Conservation (phyloP, 1,140 invertebrate species). For the Triops longicaudatus region DNA sequence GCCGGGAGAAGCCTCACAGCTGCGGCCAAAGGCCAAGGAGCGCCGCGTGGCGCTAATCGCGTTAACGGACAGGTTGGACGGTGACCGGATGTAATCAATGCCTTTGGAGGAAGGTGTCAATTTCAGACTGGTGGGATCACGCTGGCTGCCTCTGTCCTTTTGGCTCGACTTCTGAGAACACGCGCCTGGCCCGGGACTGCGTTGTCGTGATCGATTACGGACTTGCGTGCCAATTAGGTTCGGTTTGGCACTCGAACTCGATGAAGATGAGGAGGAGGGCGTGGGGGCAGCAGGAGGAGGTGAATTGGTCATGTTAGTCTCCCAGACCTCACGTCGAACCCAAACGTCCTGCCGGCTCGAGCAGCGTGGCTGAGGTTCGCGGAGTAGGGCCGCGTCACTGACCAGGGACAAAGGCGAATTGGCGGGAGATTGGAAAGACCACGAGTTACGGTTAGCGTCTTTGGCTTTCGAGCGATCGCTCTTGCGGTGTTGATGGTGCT, state of each 20-base stretch:
- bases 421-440: background rate
- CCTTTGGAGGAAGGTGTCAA: background rate
- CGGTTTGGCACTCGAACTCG: too few species aligned
- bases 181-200: background rate
- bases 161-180: background rate
- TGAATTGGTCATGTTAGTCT: background rate
- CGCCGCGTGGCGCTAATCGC: background rate
- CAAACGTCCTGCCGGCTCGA: background rate
- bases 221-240: background rate
- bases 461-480: background rate
- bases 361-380: background rate
- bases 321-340: background rate
- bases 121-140: background rate
- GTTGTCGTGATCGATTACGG: background rate
- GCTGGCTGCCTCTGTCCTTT: background rate
- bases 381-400: background rate
- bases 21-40: background rate
- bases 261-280: too few species aligned
- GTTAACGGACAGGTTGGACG: constrained; percentile 1
- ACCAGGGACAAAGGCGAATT: background rate
- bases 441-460: background rate
- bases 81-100: background rate
- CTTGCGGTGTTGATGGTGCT: background rate
- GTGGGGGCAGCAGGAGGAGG: background rate
- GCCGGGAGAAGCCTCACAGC: background rate